Evolutionary conservation across 2,797 vertebrate genomes (phyloP).

Genomic region (Cyprinodon diabolis): DNA sequence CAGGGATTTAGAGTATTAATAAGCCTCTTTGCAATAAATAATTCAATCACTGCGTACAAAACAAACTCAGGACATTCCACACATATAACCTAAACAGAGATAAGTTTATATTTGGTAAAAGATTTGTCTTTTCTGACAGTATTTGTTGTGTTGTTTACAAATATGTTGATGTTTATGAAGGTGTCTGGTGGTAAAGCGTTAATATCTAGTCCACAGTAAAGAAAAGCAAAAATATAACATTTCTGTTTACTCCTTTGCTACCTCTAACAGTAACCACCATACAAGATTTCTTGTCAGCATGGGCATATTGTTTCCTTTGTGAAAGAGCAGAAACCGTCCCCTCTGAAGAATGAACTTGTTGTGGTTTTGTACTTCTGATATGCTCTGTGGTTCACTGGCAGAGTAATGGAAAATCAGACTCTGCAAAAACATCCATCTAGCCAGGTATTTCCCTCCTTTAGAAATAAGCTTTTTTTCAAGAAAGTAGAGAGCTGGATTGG

Average conservation of each 20-base stretch:
- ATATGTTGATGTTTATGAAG: conserved; percentile 7
- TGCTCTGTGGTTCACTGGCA: neutral
- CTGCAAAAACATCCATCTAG: neutral
- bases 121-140: conserved; percentile 2
- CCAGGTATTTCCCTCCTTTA: neutral
- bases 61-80: conserved; percentile 6
- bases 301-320: conserved; percentile 5
- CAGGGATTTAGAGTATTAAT: conserved; percentile 31
- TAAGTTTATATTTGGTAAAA: conserved; percentile 13
- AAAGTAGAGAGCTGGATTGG: neutral
- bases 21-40: conserved; percentile 12
- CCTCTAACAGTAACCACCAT: neutral
- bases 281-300: conserved; percentile 18
- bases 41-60: neutral
- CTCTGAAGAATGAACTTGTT: neutral
- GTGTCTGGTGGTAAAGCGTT: conserved; percentile 22
- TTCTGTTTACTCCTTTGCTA: conserved; percentile 18
- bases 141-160: conserved; percentile 6
- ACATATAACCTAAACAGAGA: conserved; percentile 8
- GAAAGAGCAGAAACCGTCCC: conserved; percentile 5
- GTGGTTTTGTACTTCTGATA: neutral
- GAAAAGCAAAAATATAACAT: conserved; percentile 19
- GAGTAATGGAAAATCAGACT: neutral
- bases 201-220: conserved; percentile 13
- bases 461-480: neutral